phyloP scores from a whole-genome alignment of 30 jellyfish, hydroid and myxozoan species.

The Cassiopea xamachana region DNA sequence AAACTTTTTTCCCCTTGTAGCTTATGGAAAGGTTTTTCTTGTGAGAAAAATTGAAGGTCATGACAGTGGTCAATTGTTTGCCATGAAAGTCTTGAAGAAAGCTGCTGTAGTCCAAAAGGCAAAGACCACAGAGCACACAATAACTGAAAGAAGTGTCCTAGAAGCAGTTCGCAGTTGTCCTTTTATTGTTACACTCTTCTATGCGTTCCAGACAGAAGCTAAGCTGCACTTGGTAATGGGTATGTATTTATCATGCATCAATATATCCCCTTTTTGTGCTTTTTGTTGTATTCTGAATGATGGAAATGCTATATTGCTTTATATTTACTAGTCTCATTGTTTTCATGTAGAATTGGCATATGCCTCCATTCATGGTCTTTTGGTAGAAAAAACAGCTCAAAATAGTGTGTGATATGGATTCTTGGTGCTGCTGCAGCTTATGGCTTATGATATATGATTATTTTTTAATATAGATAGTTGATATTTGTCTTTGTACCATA shows the following conservation, averaged over 20 bases:
- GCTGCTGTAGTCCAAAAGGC: conserved; percentile 95
- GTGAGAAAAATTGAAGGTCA: conserved; percentile 80
- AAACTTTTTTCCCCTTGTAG: conserved; percentile 13
- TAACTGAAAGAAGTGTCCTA: conserved; percentile 88
- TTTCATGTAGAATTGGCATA: too few relatives aligned
- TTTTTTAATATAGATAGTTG: too few relatives aligned
- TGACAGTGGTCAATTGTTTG: conserved; percentile 79
- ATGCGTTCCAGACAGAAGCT: conserved; percentile 95
- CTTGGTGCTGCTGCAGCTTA: too few relatives aligned
- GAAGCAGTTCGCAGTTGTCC: conserved; percentile 97
- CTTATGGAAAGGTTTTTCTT: conserved; percentile 92
- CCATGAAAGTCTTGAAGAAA: conserved; percentile 93
- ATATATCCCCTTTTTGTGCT: too few relatives aligned
- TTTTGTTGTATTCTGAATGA: too few relatives aligned
- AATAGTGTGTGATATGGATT: too few relatives aligned
- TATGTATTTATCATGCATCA: not conserved
- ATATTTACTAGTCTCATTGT: too few relatives aligned
- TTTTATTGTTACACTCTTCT: conserved; percentile 86
- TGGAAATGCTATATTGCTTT: too few relatives aligned
- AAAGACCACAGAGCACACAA: conserved; percentile 95
- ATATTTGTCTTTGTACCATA: too few relatives aligned
- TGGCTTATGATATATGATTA: too few relatives aligned
- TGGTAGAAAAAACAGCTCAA: too few relatives aligned
- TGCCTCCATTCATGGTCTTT: too few relatives aligned
- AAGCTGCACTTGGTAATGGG: conserved; percentile 95